Base-by-base conservation (phyloP, 2,888 invertebrate genomes). In the Drosophila histrio region DNA sequence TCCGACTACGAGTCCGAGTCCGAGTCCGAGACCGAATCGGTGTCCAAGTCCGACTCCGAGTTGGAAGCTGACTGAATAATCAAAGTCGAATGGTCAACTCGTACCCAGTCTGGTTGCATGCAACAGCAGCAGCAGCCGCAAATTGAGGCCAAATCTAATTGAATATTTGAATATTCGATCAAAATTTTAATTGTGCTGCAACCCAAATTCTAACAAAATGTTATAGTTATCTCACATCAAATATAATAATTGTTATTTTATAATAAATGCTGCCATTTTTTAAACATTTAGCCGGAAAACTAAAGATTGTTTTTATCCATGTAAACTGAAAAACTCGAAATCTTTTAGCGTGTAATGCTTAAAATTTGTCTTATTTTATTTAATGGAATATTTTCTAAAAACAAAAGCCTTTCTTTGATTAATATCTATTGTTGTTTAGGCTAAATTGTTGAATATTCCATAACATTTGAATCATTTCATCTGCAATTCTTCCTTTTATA, bases 81-180 rank as follows among this genome's bases (percentile, higher is more conserved):
- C 65, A n/a, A 54, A 53, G 34, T 57, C 28, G 41, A 50, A 47
- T 39, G 38, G 49, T 63, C 49, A 69, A 69, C 52, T 56, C 34
- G 38, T 7, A 47, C 26, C n/a, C 34, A 32, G 15, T 39, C 46
- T 34, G 52, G 63, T 69, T 64, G 59, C 61, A 66, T 62, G 68
- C 46, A 47, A 44, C 56, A 26, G 26, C 28, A 1, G 11, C 32
- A 32, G 32, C 43, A 41, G 52, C 46, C 57, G 59, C 49, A 76
- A 76, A 84, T 82, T 84, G 78, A 72, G 82, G 79, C 62, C 79
- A 72, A 69, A 71, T 77, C 41, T 72, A 81, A 81, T 83, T 81
- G 81, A 72, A 79, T 58, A 58, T 58, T 50, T 58, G 60, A 47
- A 62, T 71, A 64, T 71, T 67, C 67, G 68, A 72, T 39, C 46